Evolutionary conservation across 2,113 vertebrate genomes (phyloP).

Genomic region (Heterochromis multidens): DNA sequence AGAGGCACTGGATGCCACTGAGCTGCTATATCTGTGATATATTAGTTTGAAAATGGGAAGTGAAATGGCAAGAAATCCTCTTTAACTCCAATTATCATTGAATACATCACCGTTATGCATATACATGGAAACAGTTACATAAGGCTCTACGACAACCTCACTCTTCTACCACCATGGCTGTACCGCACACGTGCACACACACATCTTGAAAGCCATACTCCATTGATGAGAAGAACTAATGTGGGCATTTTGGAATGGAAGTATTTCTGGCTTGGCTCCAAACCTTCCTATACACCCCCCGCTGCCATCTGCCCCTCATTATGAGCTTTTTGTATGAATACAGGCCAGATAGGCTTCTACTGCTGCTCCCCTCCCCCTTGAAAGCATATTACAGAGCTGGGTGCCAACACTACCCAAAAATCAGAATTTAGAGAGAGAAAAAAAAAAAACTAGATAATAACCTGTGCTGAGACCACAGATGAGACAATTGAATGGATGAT

Average conservation of each 20-base stretch:
- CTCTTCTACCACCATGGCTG: not conserved
- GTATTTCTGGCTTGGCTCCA: conserved; percentile 55
- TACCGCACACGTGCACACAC: not conserved
- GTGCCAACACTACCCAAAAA: conserved; percentile 3
- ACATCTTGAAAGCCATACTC: conserved; percentile 45
- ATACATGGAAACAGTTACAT: conserved; percentile 54
- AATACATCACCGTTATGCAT: conserved; percentile 40
- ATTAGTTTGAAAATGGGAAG: conserved; percentile 31
- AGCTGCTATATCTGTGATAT: conserved; percentile 24
- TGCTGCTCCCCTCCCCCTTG: not conserved
- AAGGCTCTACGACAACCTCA: not conserved
- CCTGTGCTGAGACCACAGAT: not conserved
- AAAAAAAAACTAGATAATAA: not conserved
- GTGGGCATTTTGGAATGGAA: conserved; percentile 59
- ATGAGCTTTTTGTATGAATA: conserved; percentile 53
- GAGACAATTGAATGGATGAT: conserved; percentile 2
- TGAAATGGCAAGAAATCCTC: conserved; percentile 60
- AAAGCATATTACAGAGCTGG: not conserved
- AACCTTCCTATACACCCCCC: conserved; percentile 28
- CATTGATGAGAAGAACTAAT: conserved; percentile 52
- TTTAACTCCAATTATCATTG: conserved; percentile 49
- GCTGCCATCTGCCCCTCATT: conserved; percentile 65
- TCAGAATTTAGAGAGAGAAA: not conserved
- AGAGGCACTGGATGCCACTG: not conserved
- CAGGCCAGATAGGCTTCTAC: conserved; percentile 32